Percentiles rank a stretch among this genome's conserved stretches.
phyloP scores from a whole-genome alignment of 2,888 invertebrate genomes.

The Hypsopygia costalis region DNA sequence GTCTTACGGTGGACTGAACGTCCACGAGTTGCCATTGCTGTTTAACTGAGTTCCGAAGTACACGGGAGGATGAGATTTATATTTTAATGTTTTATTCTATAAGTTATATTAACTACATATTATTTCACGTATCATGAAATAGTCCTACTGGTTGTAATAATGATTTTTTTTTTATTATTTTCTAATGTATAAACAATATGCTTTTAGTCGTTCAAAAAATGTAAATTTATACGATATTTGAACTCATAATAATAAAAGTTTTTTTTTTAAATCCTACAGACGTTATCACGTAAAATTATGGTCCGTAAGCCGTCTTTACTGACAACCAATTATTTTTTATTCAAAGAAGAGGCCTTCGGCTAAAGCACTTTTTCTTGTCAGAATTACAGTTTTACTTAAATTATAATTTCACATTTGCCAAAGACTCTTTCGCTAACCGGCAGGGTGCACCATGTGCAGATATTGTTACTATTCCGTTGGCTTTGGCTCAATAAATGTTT shows the following conservation, averaged over 20 bases:
- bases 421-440: too few relatives aligned
- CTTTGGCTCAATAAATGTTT: too few relatives aligned
- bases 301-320: too few relatives aligned
- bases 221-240: conserved; percentile 82
- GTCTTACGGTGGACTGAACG: conserved; percentile 46
- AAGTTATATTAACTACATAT: conserved; percentile 50
- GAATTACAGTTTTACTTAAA: too few relatives aligned
- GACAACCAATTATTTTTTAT: too few relatives aligned
- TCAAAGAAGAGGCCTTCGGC: too few relatives aligned
- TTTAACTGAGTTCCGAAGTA: conserved; percentile 36
- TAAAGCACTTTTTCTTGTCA: too few relatives aligned
- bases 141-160: conserved; percentile 50
- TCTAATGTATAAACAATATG: conserved; percentile 72
- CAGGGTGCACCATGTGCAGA: too few relatives aligned
- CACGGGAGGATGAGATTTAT: conserved; percentile 51
- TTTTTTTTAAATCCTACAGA: too few relatives aligned
- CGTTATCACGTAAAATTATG: too few relatives aligned
- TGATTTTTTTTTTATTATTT: conserved; percentile 45
- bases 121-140: conserved; percentile 53
- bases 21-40: conserved; percentile 60
- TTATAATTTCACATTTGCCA: too few relatives aligned
- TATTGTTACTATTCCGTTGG: too few relatives aligned
- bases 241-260: conserved; percentile 81
- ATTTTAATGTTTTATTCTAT: conserved; percentile 45
- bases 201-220: conserved; percentile 78